Conservation (phyloP, 2,797 vertebrate species). For the Falco berigora region DNA sequence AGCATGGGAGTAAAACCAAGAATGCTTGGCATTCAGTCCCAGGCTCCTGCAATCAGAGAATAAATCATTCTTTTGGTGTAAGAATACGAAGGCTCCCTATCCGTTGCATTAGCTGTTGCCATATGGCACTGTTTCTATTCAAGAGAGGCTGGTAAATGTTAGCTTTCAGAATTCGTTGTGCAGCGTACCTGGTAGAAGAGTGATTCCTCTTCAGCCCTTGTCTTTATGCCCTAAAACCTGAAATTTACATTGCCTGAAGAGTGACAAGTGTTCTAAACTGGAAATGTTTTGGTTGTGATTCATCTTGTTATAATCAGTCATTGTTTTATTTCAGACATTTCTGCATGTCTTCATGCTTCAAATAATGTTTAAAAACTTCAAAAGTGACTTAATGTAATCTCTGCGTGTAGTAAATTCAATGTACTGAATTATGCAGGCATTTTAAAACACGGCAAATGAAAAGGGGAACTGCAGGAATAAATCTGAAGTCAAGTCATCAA, state of each 20-base stretch:
- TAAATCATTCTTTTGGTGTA: constrained; percentile 36
- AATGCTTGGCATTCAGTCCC: constrained; percentile 32
- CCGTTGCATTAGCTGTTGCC: constrained; percentile 41
- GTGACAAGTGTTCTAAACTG: background rate
- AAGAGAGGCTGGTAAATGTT: constrained; percentile 36
- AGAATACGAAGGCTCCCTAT: constrained; percentile 17
- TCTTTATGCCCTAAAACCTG: background rate
- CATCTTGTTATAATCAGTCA: constrained; percentile 13
- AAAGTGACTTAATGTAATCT: background rate
- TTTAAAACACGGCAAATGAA: background rate
- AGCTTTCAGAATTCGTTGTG: constrained; percentile 36
- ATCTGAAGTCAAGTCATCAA: background rate
- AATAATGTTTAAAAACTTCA: constrained; percentile 25
- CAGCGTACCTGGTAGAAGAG: constrained; percentile 40
- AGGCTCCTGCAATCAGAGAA: constrained; percentile 17
- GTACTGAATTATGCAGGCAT: background rate
- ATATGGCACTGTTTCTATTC: constrained; percentile 48
- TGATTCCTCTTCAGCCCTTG: constrained; percentile 5
- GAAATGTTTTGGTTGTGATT: constrained; percentile 8
- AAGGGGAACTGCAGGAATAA: background rate
- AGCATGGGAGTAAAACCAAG: constrained; percentile 12
- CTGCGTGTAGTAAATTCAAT: background rate
- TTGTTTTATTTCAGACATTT: constrained; percentile 31
- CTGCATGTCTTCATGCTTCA: constrained; percentile 17
- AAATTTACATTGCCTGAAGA: constrained; percentile 1